Base-by-base conservation (phyloP, 1,140 invertebrate genomes). In the Polypedilum pembai region DNA sequence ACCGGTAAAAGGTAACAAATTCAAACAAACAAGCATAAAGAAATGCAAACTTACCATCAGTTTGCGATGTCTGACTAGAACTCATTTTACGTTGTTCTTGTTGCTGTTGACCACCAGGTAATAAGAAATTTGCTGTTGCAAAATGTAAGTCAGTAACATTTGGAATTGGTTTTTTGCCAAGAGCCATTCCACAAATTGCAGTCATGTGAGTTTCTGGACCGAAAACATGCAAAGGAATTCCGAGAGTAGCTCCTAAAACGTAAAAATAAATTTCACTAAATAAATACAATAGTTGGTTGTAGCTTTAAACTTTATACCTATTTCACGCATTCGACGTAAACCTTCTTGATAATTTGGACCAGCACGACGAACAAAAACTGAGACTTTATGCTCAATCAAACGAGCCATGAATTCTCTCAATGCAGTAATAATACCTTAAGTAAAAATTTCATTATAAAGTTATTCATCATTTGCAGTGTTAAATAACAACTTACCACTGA, bases 151-250 rank as follows among this genome's bases (percentile, higher is more conserved):
- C 84, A 63, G 84, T 82, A 45, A 83, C 82, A 77, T 88, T 84
- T 0, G 95, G 94, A 77, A 98, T 94, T 15, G 92, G 88, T 73
- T 91, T 87, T 79, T 95, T 97, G 18, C 95, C 95, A 69, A 99
- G 84, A 1, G 98, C 98, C 89, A 98, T 97, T 10, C 95, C 95
- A 76, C 98, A 98, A 80, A 99, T 98, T 8, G 96, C 92, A 0
- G 98, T 99, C 98, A 99, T 99, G 83, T 99, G 98, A 8, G 95
- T 98, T 83, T 99, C 98, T 0, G 98, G 98, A 0, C 98, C 98
- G 82, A 98, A 99, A 33, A 99, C 98, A 80, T 92, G 89, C 76
- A 99, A 88, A 0, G 96, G 95, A 79, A 99, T 94, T 73, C 92
- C 92, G 20, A 98, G 86, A 18, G 91, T 91, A 78, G 93, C 89